phyloP scores from a whole-genome alignment of 2,113 vertebrate genomes.

The Vulpes ferrilata region DNA sequence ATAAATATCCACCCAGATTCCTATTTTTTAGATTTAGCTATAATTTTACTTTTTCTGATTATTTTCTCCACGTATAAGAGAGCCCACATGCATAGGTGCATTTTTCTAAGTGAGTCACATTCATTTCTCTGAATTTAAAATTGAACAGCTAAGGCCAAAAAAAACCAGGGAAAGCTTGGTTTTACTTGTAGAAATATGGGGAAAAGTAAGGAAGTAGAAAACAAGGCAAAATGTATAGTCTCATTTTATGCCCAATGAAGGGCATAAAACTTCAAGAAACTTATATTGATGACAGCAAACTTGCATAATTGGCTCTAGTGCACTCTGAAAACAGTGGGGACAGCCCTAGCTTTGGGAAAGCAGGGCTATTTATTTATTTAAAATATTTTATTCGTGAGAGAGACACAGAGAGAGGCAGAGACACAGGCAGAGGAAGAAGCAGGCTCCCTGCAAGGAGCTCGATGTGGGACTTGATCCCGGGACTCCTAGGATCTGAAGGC shows the following conservation, averaged over 20 bases:
- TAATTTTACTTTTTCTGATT: neutral
- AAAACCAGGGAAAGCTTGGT: neutral
- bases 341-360: neutral
- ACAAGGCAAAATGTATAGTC: neutral
- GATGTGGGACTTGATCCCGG: no score
- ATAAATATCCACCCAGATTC: neutral
- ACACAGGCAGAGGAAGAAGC: no score
- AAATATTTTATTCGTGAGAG: no score
- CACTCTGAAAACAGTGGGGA: no score
- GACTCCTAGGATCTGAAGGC: no score
- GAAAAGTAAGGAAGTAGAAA: neutral
- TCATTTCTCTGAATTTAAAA: neutral
- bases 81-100: neutral
- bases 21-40: neutral
- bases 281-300: neutral
- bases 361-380: no score
- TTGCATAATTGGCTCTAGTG: neutral
- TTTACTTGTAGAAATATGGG: neutral
- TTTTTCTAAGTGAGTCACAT: neutral
- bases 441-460: no score
- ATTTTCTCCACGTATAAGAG: neutral
- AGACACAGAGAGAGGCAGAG: no score
- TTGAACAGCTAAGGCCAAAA: neutral
- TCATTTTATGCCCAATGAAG: neutral
- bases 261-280: neutral